phyloP scores from a whole-genome alignment of 2,797 vertebrate genomes.

The Squalus acanthias region DNA sequence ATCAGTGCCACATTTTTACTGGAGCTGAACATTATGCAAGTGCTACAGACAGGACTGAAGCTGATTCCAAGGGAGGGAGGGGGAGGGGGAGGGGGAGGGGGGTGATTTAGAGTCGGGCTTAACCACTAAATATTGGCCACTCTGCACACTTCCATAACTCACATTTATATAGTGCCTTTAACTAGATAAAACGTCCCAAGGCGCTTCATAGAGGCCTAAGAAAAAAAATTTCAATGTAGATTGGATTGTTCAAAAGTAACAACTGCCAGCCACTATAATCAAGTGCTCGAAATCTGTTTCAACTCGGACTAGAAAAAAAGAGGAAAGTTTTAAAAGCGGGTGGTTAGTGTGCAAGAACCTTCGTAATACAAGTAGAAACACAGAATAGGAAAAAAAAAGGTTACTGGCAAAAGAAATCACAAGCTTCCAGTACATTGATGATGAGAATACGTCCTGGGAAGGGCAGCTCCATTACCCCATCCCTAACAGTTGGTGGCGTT shows the following conservation, averaged over 20 bases:
- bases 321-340: neutral
- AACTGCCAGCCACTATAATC: neutral
- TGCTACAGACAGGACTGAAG: neutral
- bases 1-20: neutral
- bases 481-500: neutral
- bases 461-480: neutral
- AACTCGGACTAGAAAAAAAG: neutral
- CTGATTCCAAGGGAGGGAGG: neutral
- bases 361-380: neutral
- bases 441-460: neutral
- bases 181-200: neutral
- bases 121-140: neutral
- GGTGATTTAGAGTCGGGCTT: neutral
- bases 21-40: neutral
- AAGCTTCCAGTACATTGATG: conserved; percentile 7
- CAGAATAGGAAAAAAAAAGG: neutral
- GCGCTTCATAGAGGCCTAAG: neutral
- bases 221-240: neutral
- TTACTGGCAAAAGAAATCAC: neutral
- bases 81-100: neutral
- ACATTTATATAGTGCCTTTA: conserved; percentile 16
- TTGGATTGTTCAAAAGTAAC: conserved; percentile 8
- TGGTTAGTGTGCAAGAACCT: neutral
- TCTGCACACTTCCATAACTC: neutral
- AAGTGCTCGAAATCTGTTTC: conserved; percentile 6